These are phyloP conservation scores for Drosophila asahinai DNA, from an alignment of 1,140 invertebrate species.

Conservation along the genomic window DNA sequence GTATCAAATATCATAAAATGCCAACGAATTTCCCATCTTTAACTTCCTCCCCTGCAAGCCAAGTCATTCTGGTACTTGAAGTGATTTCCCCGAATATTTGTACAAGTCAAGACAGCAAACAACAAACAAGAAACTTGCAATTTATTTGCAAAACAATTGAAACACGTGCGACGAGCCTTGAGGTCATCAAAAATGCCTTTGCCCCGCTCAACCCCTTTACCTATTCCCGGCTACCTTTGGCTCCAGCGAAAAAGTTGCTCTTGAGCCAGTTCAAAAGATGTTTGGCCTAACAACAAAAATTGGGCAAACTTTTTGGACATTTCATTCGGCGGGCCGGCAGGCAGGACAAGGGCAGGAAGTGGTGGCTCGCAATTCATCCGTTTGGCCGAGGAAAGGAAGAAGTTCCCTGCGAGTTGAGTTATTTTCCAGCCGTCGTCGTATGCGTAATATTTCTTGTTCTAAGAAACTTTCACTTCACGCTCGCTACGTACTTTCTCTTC, in stretches of 20 bases:
- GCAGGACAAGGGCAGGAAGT: not conserved
- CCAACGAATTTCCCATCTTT: not conserved
- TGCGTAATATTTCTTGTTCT: constrained; percentile 62
- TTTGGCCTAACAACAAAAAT: constrained; percentile 45
- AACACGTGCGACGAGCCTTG: constrained; percentile 39
- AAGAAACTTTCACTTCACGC: constrained; percentile 55
- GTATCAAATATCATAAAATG: not conserved
- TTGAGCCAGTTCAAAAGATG: constrained; percentile 57
- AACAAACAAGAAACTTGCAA: constrained; percentile 25
- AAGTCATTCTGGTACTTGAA: not conserved
- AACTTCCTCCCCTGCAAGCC: no score
- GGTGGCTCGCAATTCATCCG: constrained; percentile 4
- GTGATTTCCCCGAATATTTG: constrained; percentile 5
- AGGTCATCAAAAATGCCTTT: constrained; percentile 36
- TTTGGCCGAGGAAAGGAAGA: constrained; percentile 34
- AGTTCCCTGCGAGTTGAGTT: constrained; percentile 46
- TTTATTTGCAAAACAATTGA: constrained; percentile 60
- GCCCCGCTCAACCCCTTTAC: constrained; percentile 11
- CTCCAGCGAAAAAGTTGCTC: constrained; percentile 40
- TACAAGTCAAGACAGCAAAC: not conserved
- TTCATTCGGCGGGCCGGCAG: constrained; percentile 18
- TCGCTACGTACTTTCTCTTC: not conserved
- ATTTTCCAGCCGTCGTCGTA: constrained; percentile 55
- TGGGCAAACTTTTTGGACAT: constrained; percentile 55
- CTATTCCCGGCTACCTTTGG: not conserved